Base-by-base conservation (phyloP, 35 echinoderm and acorn worm genomes). In the Heliocidaris erythrogramma region DNA sequence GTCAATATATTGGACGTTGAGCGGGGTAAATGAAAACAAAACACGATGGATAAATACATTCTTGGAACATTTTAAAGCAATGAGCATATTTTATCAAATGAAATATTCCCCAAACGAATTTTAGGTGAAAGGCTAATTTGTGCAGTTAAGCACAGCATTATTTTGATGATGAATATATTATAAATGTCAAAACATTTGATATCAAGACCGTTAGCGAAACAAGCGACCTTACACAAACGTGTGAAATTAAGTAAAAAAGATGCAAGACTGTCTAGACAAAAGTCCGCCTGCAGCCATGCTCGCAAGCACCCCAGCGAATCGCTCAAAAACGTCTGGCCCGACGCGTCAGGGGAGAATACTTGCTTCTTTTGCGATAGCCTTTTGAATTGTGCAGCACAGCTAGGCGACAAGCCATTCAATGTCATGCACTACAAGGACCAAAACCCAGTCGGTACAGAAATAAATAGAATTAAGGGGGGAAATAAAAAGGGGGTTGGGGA, bases 401-500 rank as follows among this genome's bases (percentile, higher is more conserved):
- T 24, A 18, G 65, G 65, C 21, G 27, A 78, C 65, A 78, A 7
- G 21, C 65, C 18, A 7, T 24, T n/a, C 65, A 21, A 78, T 8
- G 65, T 24, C 5, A 27, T 78, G 21, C 65, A 78, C 65, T 78
- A 78, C 65, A 8, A 78, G 27, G 65, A 24, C 65, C 65, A 18
- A 78, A 29, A 78, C 7, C 18, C 65, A n/a, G n/a, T 78, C 65
- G 65, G 65, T 78, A 29, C 21, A 78, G 65, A 78, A 78, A 78
- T 78, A 78, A 78, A 78, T 78, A 78, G 87, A 89, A 89, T 89
- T 89, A 89, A 47, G 87, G 29, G 69, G 87, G 29, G 42, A 84
- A 89, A 89, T 89, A 21, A 89, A 48, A 89, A 89, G 87, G 32
- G 87, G 32, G 87, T 89, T 89, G 87, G 87, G 87, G 85, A 32